Evolutionary conservation across 2,888 invertebrate species (phyloP), one percentile per base, ranked within the genome.

Genomic region (Chironomus riparius): DNA sequence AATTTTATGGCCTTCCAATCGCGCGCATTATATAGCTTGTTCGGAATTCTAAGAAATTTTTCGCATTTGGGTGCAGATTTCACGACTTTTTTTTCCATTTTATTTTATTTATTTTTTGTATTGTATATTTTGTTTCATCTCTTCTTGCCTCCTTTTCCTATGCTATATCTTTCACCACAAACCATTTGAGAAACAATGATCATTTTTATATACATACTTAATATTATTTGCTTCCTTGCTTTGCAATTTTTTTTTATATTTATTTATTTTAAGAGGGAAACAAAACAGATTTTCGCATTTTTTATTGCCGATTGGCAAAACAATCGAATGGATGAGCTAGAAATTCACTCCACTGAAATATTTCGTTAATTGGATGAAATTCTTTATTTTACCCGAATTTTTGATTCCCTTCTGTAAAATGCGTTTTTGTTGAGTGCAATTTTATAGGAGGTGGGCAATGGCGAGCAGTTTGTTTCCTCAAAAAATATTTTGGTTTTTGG

Each of bases 341-440:
- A 74, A 74, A 62, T 73, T 62, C 47, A 47, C 70, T 47, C 47
- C 21, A 70, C 48, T 50, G 12, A 50, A 75, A 76, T 76, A 56
- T 76, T 78, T 78, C 68, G 78, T 78, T 78, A 78, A 78, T 78
- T 78, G 78, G 78, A 74, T 77, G 48, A 68, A 75, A 78, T 68
- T 38, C 28, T 13, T 68, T n/a, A 21, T 10, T 56, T 50, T 18
- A 22, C 12, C 22, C 22, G 56, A 56, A 65, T 21, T 21, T 21
- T 65, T 65, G 3, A 21, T 24, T 65, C 12, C n/a, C 65, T 22
- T 65, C 65, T 56, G n/a, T 56, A 56, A 56, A 56, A 56, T 56
- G 56, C n/a, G 18, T 50, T 50, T 50, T 50, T 38, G 10, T 38
- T 38, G 38, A 10, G 7, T 38, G 10, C 38, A 10, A 38, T 38